Base-by-base conservation (phyloP, 2,797 vertebrate species). In the Myotis vivesi region DNA sequence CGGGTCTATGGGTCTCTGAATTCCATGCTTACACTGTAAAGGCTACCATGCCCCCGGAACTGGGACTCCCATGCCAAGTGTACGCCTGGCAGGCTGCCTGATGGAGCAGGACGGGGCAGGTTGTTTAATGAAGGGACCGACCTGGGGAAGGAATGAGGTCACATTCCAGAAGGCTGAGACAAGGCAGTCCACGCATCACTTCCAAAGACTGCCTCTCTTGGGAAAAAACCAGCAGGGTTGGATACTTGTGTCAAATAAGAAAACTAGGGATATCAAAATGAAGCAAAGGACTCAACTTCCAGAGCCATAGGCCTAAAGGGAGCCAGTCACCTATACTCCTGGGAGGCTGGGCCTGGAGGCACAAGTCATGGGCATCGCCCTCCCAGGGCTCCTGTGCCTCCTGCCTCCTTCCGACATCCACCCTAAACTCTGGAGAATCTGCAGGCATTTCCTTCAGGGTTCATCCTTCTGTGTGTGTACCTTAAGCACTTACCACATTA, bases 101-200 rank as follows among this genome's bases (percentile, higher is more conserved):
- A 71, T 88, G 55, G 81, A 93, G 38, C 81, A 96, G 87, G 90
- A 95, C 87, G 7, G 25, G 46, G 79, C 79, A 87, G 76, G 94
- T 30, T 57, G n/a, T 57, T 95, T 92, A 89, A 71, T 22, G 30
- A 93, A 49, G 2, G 53, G 17, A 89, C 72, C 33, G 23, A 81
- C 91, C 69, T 92, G 91, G 62, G 85, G 25, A 95, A 92, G 64
- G 95, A 97, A 97, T 91, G 92, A 69, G 91, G 91, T 94, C 86
- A 89, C 95, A 96, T 97, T 96, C 97, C 97, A 95, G 77, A 53
- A 73, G 68, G 33, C 73, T 93, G 85, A 96, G 72, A 59, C 82
- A 93, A 88, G 44, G 41, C 55, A 53, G 55, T 75, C 64, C 68
- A 59, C 0, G 4, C 33, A 87, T 81, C n/a, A 73, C 64, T 92